Percentiles rank a stretch among this genome's conserved stretches.
These are phyloP conservation scores for Thalassarche chlororhynchos DNA, from an alignment of 2,113 vertebrate species.

Conservation along the genomic window DNA sequence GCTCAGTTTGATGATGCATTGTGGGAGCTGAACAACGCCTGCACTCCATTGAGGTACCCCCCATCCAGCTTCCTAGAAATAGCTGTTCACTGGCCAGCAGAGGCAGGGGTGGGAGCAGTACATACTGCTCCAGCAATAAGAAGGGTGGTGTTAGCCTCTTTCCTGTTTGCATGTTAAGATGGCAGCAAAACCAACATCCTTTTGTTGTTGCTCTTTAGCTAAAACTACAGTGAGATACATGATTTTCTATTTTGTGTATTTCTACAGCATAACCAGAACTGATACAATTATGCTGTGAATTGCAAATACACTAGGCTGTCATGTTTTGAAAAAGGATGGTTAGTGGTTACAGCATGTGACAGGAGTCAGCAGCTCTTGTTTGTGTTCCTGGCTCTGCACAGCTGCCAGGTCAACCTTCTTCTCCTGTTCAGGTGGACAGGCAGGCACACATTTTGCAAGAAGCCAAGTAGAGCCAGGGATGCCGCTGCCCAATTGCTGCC, in stretches of 20 bases:
- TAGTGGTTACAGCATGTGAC: neutral
- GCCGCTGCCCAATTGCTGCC: neutral
- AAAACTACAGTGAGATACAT: neutral
- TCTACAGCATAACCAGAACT: neutral
- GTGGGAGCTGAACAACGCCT: neutral
- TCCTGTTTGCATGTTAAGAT: neutral
- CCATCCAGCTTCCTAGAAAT: neutral
- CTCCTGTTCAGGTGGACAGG: neutral
- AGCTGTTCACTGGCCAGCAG: neutral
- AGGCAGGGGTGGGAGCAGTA: neutral
- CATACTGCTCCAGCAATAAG: neutral
- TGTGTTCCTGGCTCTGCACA: neutral
- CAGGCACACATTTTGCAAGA: neutral
- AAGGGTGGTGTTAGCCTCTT: neutral
- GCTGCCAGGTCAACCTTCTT: neutral
- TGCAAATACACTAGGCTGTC: neutral
- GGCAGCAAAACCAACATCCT: neutral
- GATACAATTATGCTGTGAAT: neutral
- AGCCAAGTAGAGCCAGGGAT: accelerated
- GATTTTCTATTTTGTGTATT: neutral
- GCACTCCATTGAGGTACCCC: neutral
- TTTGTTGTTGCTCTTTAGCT: neutral
- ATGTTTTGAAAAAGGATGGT: neutral
- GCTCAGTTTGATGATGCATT: accelerated
- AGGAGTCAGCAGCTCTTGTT: neutral